phyloP scores from a whole-genome alignment of 30 jellyfish, hydroid and myxozoan genomes.

The Cassiopea andromeda region DNA sequence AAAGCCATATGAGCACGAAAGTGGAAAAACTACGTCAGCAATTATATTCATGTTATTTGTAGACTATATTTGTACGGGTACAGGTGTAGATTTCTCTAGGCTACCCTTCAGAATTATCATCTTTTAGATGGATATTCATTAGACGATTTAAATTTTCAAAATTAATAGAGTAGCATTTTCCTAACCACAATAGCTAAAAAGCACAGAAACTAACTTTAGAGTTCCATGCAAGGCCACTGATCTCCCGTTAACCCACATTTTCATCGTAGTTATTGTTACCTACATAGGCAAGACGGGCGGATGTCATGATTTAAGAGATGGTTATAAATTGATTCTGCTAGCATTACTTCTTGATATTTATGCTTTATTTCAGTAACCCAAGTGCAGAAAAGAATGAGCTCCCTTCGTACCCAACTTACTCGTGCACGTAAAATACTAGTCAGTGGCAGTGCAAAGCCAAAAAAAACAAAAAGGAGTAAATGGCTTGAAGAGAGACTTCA shows the following conservation, averaged over 20 bases:
- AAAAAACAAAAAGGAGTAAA: background rate
- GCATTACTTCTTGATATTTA: background rate
- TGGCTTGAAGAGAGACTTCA: constrained; percentile 32
- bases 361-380: constrained; percentile 11
- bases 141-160: background rate
- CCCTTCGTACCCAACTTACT: constrained; percentile 28
- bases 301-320: background rate
- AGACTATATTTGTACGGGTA: background rate
- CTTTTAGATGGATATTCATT: background rate
- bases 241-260: background rate
- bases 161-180: too few species aligned
- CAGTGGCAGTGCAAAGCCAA: constrained; percentile 42
- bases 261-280: background rate
- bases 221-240: background rate
- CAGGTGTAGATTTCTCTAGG: background rate
- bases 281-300: background rate
- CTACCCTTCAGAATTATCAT: background rate
- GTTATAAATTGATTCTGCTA: background rate
- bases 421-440: constrained; percentile 29
- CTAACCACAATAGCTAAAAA: too few species aligned
- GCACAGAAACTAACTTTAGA: too few species aligned
- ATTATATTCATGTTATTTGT: background rate
- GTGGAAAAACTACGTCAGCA: background rate
- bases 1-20: background rate
- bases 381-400: constrained; percentile 24